These are phyloP conservation scores for Artemia sp. DNA, from an alignment of 2,888 invertebrate species.

Conservation along the genomic window DNA sequence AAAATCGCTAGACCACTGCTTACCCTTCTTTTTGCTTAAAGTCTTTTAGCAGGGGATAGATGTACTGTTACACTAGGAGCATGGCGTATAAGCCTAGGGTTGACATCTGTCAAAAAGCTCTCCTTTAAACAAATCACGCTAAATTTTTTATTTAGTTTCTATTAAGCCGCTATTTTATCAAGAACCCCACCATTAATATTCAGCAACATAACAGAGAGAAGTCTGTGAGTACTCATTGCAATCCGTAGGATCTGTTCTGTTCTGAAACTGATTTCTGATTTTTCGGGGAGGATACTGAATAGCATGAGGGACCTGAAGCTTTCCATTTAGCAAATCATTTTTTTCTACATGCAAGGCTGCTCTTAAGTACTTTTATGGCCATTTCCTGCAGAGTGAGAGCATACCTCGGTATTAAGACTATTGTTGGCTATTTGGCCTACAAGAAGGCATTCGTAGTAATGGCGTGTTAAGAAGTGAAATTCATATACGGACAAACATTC, in stretches of 20 bases:
- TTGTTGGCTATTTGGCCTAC: too few species aligned
- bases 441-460: conserved; percentile 3
- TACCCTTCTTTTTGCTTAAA: too few species aligned
- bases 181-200: too few species aligned
- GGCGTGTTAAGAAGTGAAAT: neutral
- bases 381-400: neutral
- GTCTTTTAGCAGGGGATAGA: too few species aligned
- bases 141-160: too few species aligned
- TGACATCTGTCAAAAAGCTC: neutral
- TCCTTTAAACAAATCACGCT: too few species aligned
- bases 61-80: neutral
- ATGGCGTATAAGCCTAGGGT: neutral
- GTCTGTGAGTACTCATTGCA: too few species aligned
- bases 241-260: too few species aligned
- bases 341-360: neutral
- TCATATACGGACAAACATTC: neutral
- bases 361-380: conserved; percentile 3
- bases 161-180: too few species aligned
- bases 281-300: neutral
- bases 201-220: too few species aligned
- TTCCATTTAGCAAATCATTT: neutral
- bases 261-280: neutral
- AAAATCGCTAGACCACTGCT: too few species aligned
- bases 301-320: neutral
- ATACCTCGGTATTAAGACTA: conserved; percentile 4